Conservation (phyloP, 2,888 invertebrate genomes). For the Aelia acuminata region DNA sequence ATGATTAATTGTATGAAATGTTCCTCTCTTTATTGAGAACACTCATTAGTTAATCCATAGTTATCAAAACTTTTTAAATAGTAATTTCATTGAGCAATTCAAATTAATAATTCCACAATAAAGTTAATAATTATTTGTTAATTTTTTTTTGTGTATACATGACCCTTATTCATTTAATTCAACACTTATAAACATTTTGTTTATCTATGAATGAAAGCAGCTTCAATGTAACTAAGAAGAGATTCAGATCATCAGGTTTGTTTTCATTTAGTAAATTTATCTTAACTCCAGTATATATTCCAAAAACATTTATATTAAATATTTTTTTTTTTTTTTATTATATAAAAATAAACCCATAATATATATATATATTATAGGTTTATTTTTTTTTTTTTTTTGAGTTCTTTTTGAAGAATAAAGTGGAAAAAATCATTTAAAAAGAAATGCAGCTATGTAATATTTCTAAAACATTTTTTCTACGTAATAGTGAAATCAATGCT, state of each 20-base stretch:
- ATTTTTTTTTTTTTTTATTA: too few species aligned
- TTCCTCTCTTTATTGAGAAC: slow-evolving; percentile 34
- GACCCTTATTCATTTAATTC: not conserved
- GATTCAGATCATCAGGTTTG: not conserved
- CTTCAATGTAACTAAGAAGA: not conserved
- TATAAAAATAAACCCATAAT: too few species aligned
- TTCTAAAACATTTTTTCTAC: too few species aligned
- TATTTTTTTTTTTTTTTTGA: too few species aligned
- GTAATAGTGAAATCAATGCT: too few species aligned
- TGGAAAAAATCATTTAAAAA: too few species aligned
- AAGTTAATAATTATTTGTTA: slow-evolving; percentile 43
- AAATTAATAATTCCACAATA: slow-evolving; percentile 44
- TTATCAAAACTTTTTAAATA: not conserved
- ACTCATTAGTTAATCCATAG: slow-evolving; percentile 37
- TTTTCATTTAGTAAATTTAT: too few species aligned
- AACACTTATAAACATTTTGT: not conserved
- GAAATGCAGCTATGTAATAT: too few species aligned
- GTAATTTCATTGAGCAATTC: slow-evolving; percentile 29
- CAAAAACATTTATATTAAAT: too few species aligned
- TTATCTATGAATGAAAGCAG: not conserved
- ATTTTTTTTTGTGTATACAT: not conserved
- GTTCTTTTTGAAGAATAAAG: too few species aligned
- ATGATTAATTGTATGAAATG: slow-evolving; percentile 45
- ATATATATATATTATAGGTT: too few species aligned
- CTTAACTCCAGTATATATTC: too few species aligned